Conservation (phyloP, 2,888 invertebrate genomes). For the Galeruca laticollis region DNA sequence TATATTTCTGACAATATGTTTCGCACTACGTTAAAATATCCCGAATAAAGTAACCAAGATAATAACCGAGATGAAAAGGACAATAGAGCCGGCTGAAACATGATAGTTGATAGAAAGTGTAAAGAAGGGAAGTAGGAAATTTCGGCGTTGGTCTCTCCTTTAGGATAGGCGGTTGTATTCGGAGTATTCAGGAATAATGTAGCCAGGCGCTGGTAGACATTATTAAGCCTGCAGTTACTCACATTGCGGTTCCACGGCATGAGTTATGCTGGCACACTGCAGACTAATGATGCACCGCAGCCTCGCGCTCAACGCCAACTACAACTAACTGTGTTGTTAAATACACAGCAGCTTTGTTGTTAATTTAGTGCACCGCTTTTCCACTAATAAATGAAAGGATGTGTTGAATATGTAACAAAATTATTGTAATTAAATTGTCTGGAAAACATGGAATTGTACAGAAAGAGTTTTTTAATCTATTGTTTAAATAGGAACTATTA, state of each 20-base stretch:
- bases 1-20: background rate
- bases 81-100: constrained; percentile 35
- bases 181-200: constrained; percentile 51
- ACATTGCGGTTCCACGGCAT: constrained; percentile 63
- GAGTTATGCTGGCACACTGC: constrained; percentile 60
- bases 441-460: background rate
- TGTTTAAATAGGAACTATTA: background rate
- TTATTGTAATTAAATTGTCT: constrained; percentile 29
- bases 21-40: background rate
- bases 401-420: constrained; percentile 23
- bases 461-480: background rate
- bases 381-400: constrained; percentile 50
- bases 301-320: constrained; percentile 55
- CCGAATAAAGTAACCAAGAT: constrained; percentile 5
- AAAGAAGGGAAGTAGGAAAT: constrained; percentile 36
- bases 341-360: constrained; percentile 56
- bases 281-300: constrained; percentile 63
- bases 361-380: constrained; percentile 54
- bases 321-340: constrained; percentile 59
- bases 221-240: constrained; percentile 66
- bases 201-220: constrained; percentile 58
- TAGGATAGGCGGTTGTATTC: constrained; percentile 33
- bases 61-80: constrained; percentile 23
- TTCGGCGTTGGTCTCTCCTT: constrained; percentile 43
- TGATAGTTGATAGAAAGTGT: constrained; percentile 42